Evolutionary conservation across 2,888 invertebrate species (phyloP).

Genomic region (Tachina fera): DNA sequence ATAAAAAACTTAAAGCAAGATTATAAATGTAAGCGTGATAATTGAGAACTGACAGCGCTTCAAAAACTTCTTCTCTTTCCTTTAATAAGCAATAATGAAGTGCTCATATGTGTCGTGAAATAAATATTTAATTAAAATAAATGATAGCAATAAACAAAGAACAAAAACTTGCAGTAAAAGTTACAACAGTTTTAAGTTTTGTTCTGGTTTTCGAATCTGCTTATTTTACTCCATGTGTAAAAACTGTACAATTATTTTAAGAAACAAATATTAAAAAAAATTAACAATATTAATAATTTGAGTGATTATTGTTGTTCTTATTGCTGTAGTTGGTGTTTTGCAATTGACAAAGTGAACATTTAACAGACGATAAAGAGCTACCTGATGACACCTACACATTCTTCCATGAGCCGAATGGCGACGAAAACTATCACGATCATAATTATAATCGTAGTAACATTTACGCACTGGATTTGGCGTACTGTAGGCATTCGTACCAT

Average conservation of each 20-base stretch:
- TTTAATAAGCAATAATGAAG: conserved; percentile 15
- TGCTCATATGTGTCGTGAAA: conserved; percentile 10
- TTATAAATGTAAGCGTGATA: conserved; percentile 28
- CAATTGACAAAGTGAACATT: conserved; percentile 59
- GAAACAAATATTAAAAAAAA: background rate
- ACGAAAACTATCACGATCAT: conserved; percentile 82
- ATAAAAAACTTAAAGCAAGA: conserved; percentile 9
- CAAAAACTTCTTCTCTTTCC: background rate
- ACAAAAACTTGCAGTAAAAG: conserved; percentile 1
- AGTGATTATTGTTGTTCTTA: conserved; percentile 66
- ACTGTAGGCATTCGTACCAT: conserved; percentile 82
- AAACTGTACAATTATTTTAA: conserved; percentile 13
- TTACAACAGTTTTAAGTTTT: conserved; percentile 21
- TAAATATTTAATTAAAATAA: background rate
- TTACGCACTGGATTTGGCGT: conserved; percentile 83
- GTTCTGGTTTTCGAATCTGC: conserved; percentile 13
- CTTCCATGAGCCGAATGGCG: conserved; percentile 83
- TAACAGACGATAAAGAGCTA: conserved; percentile 73
- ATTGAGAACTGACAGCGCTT: background rate
- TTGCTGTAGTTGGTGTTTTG: conserved; percentile 73
- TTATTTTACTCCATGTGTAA: conserved; percentile 40
- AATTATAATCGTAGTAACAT: conserved; percentile 82
- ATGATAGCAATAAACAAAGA: background rate
- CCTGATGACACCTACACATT: conserved; percentile 81
- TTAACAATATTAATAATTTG: conserved; percentile 26